phyloP scores from a whole-genome alignment of 2,888 invertebrate species.

The Incurvaria masculella region DNA sequence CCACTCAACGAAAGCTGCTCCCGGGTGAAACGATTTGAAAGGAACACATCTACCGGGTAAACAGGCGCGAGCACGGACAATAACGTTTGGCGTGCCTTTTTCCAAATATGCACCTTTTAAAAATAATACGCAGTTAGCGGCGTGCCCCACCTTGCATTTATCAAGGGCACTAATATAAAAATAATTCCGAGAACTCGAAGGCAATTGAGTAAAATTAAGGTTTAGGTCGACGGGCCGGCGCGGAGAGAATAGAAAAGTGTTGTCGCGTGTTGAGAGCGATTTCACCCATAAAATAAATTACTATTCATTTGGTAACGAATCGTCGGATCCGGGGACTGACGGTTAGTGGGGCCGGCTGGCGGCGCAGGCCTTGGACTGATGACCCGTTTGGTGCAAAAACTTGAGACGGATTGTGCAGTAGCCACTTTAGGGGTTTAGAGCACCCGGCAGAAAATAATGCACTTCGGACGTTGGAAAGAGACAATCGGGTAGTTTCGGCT shows the following conservation, averaged over 20 bases:
- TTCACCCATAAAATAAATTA: slow-evolving; percentile 54
- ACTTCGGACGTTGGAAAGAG: too few relatives aligned
- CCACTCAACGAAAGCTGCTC: too few relatives aligned
- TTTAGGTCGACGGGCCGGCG: slow-evolving; percentile 42
- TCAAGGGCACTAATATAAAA: slow-evolving; percentile 53
- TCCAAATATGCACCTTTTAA: slow-evolving; percentile 30
- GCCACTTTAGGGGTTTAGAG: too few relatives aligned
- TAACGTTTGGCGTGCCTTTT: slow-evolving; percentile 17
- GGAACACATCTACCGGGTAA: too few relatives aligned
- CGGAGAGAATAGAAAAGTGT: slow-evolving; percentile 51
- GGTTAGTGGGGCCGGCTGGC: too few relatives aligned
- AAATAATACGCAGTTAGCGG: slow-evolving; percentile 43
- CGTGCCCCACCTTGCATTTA: slow-evolving; percentile 54
- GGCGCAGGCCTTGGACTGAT: not conserved
- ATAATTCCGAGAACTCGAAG: slow-evolving; percentile 53
- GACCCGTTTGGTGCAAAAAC: not conserved
- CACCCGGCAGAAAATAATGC: too few relatives aligned
- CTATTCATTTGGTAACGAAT: slow-evolving; percentile 54
- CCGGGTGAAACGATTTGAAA: too few relatives aligned
- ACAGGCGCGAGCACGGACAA: too few relatives aligned
- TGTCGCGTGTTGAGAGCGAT: slow-evolving; percentile 56
- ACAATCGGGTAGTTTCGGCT: too few relatives aligned
- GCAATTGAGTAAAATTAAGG: slow-evolving; percentile 56
- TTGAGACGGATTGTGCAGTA: not conserved
- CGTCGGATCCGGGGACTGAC: slow-evolving; percentile 39